phyloP scores from a whole-genome alignment of 2,888 invertebrate genomes.

The Pimpla rufipes region DNA sequence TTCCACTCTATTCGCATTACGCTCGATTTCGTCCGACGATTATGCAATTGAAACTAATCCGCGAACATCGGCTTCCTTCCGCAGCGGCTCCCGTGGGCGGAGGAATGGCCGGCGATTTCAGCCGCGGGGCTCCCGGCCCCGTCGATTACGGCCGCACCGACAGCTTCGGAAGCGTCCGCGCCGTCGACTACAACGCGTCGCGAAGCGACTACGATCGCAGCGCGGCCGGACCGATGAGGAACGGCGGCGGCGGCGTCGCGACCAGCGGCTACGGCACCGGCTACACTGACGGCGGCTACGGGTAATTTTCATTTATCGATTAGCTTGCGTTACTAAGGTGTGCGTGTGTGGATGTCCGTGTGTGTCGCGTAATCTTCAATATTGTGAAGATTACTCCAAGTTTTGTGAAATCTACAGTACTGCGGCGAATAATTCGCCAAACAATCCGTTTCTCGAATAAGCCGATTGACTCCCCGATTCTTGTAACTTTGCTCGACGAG shows the following conservation, averaged over 20 bases:
- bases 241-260: conserved; percentile 81
- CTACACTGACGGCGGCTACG: conserved; percentile 83
- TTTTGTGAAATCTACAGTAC: too few species aligned
- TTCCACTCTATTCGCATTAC: not conserved
- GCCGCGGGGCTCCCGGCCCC: conserved; percentile 82
- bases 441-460: too few species aligned
- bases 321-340: too few species aligned
- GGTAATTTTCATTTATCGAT: conserved; percentile 60
- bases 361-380: too few species aligned
- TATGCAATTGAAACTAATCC: not conserved
- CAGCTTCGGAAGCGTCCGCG: conserved; percentile 81
- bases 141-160: conserved; percentile 84
- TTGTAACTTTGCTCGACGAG: too few species aligned
- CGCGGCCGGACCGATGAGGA: conserved; percentile 83
- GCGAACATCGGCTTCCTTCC: not conserved
- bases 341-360: too few species aligned
- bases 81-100: conserved; percentile 75
- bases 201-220: conserved; percentile 83
- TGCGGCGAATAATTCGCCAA: too few species aligned
- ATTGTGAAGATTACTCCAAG: too few species aligned
- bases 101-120: conserved; percentile 83
- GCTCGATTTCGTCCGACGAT: not conserved
- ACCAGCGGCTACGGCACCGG: conserved; percentile 82
- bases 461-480: too few species aligned
- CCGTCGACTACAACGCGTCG: conserved; percentile 81